A percentile compares a stretch with the other conserved stretches of the same genome.
Conservation (phyloP, 2,113 vertebrate species). For the Gymnogyps californianus region DNA sequence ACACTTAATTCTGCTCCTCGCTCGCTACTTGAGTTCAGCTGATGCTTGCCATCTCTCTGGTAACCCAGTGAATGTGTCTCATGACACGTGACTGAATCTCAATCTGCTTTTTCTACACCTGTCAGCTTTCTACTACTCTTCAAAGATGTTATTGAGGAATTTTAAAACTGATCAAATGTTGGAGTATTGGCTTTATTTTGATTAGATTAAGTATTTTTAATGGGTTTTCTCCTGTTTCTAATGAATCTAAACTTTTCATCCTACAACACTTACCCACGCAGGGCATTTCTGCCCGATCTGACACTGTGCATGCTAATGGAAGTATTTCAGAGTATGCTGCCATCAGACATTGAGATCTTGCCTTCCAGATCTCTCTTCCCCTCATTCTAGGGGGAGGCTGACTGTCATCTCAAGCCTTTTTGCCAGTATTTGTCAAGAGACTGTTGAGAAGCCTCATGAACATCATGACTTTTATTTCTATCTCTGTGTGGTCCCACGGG, state of each 20-base stretch:
- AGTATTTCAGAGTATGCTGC: neutral
- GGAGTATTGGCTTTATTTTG: neutral
- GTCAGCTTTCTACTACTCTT: neutral
- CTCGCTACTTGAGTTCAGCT: neutral
- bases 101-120: neutral
- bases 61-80: neutral
- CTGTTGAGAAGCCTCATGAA: neutral
- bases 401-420: neutral
- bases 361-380: neutral
- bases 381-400: too few species aligned
- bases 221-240: neutral
- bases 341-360: neutral
- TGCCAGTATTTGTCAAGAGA: neutral
- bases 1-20: neutral
- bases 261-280: neutral
- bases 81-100: neutral
- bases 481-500: neutral
- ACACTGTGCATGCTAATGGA: rapidly evolving
- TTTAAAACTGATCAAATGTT: neutral
- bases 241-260: neutral
- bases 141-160: neutral
- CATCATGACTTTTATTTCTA: neutral
- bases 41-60: neutral
- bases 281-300: neutral
- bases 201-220: neutral